Base-by-base conservation (phyloP, 2,888 invertebrate genomes). In the Diachrysia chrysitis region DNA sequence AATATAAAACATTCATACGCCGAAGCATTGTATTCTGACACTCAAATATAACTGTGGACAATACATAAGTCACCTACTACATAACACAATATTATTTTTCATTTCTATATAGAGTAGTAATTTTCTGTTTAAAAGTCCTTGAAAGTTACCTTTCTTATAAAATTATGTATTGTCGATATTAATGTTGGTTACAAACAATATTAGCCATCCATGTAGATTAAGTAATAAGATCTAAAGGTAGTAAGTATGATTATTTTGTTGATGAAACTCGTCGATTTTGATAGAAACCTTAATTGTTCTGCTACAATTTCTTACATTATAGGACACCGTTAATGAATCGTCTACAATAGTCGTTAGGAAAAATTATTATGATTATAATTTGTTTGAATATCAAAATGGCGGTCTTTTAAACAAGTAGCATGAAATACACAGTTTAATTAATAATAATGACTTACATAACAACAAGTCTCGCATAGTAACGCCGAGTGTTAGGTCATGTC, bases 1-100 rank as follows among this genome's bases (percentile, higher is more conserved):
- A 62, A 67, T 54, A 72, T 63, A 63, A 72, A 63, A 69, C 63
- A 67, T 67, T 71, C 54, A 17, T 23, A 55, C 21, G 23, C 17
- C 37, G 51, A 57, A 58, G 59, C 69, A 72, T 76, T 77, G 69
- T 69, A 59, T 37, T 58, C 53, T 23, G n/a, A 65, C 42, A 46
- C 61, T 68, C 65, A 72, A 72, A 64, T 61, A 61, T 54, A 57
- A 68, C 59, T 60, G 58, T 51, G 58, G 57, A 72, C 75, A 69
- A 63, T 63, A 60, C 63, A 35, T 69, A 48, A n/a, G 17, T 35
- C 2, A n/a, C n/a, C n/a, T n/a, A 17, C 21, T 48, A 62, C 56
- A 51, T 37, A 51, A 66, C 60, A 61, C 46, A 59, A 35, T 68
- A 66, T 76, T 53, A 32, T 63, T 10, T 42, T 55, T 58, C 21